A percentile compares a stretch with the other conserved stretches of the same genome.
These are phyloP conservation scores for Axis porcinus DNA, from an alignment of 2,113 vertebrate genomes.

Conservation along the genomic window DNA sequence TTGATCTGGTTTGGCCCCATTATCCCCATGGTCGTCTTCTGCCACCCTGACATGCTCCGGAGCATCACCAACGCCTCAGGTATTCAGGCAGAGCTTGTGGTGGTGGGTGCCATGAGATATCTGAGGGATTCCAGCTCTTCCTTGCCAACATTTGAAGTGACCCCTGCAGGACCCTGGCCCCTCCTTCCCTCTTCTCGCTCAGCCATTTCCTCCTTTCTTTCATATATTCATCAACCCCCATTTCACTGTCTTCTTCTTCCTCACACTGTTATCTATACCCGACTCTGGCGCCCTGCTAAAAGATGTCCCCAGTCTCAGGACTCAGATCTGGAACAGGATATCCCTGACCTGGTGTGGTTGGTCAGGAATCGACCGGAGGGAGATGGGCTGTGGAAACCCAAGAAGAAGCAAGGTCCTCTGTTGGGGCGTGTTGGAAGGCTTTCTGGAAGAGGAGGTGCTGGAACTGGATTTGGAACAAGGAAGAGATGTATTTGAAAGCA, in stretches of 20 bases:
- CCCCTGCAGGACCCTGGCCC: too few relatives aligned
- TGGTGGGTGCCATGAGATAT: background rate
- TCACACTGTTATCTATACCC: background rate
- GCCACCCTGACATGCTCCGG: conserved; percentile 66
- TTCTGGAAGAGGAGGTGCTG: background rate
- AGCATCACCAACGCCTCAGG: conserved; percentile 68
- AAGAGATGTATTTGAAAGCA: background rate
- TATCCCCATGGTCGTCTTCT: background rate
- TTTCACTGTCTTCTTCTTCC: background rate
- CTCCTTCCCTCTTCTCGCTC: background rate
- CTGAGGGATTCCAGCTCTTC: background rate
- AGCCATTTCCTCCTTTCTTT: background rate
- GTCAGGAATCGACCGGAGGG: background rate
- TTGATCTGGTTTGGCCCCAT: conserved; percentile 64
- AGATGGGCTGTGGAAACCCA: background rate
- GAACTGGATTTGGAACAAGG: background rate
- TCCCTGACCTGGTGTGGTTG: background rate
- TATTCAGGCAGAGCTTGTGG: conserved; percentile 29
- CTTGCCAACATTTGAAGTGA: background rate
- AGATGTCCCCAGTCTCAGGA: background rate
- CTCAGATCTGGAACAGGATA: background rate
- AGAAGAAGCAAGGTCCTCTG: background rate
- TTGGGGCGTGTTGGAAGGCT: too few relatives aligned
- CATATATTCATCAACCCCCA: background rate
- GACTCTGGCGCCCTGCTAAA: background rate